Conservation (phyloP, 2,888 invertebrate species). For the Plagodis dolabraria region DNA sequence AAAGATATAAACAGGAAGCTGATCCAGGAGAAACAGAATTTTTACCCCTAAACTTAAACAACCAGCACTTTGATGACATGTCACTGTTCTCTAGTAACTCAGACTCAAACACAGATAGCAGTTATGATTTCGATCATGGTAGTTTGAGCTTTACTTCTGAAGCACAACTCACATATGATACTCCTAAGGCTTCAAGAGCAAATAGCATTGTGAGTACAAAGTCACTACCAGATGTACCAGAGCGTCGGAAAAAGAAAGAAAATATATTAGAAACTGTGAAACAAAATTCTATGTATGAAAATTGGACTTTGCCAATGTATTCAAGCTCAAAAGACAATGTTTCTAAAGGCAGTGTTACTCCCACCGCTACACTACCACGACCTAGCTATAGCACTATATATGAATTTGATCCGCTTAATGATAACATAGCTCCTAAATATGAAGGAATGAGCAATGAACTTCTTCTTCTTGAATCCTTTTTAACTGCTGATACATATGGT, state of each 20-base stretch:
- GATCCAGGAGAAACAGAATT: conserved; percentile 46
- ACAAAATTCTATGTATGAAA: conserved; percentile 73
- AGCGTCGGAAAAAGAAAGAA: conserved; percentile 35
- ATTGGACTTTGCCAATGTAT: conserved; percentile 63
- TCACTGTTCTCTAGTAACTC: conserved; percentile 73
- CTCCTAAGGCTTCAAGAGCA: conserved; percentile 63
- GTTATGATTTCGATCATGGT: conserved; percentile 56
- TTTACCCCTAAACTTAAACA: conserved; percentile 59
- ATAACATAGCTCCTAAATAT: conserved; percentile 54
- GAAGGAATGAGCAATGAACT: conserved; percentile 86
- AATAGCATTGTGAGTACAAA: conserved; percentile 63
- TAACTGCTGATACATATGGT: conserved; percentile 89
- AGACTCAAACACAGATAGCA: conserved; percentile 65
- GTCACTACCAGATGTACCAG: conserved; percentile 66
- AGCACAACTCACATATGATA: conserved; percentile 65
- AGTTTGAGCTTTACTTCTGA: conserved; percentile 47
- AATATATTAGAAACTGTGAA: conserved; percentile 56
- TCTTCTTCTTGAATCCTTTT: conserved; percentile 86
- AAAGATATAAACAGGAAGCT: conserved; percentile 55
- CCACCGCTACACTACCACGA: conserved; percentile 35
- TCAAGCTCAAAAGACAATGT: conserved; percentile 34
- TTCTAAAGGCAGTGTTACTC: conserved; percentile 10
- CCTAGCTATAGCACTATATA: conserved; percentile 86
- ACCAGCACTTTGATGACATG: conserved; percentile 65
- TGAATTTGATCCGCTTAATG: conserved; percentile 88